Evolutionary conservation across 2,113 vertebrate species (phyloP).

Genomic region (Quiscalus mexicanus): DNA sequence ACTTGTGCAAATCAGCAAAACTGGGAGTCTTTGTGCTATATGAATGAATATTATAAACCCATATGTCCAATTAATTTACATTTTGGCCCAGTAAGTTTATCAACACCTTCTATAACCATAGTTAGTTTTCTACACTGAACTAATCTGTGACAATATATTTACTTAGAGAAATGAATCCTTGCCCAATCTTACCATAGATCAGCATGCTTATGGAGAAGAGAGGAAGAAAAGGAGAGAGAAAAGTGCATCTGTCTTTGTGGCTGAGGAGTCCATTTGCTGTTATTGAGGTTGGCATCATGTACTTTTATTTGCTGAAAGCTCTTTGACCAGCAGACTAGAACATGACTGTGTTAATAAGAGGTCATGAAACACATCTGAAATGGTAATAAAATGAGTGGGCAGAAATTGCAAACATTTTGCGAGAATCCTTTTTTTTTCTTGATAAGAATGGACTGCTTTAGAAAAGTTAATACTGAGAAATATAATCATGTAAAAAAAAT

Average conservation of each 20-base stretch:
- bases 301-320: background rate
- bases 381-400: background rate
- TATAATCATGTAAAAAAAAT: background rate
- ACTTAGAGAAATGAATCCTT: background rate
- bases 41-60: background rate
- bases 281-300: background rate
- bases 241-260: background rate
- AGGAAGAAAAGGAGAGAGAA: background rate
- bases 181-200: background rate
- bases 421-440: background rate
- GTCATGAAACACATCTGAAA: background rate
- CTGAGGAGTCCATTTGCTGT: background rate
- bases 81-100: background rate
- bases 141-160: background rate
- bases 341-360: background rate
- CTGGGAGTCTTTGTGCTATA: background rate
- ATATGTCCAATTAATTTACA: background rate
- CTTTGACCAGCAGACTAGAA: background rate
- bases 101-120: accelerated
- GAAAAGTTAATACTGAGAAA: background rate
- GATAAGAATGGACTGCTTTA: background rate
- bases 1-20: background rate
- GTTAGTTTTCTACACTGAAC: background rate
- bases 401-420: background rate
- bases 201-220: background rate